A percentile compares a stretch with the other conserved stretches of the same genome.
Conservation (phyloP, 2,797 vertebrate species). For the Chelonia mydas region DNA sequence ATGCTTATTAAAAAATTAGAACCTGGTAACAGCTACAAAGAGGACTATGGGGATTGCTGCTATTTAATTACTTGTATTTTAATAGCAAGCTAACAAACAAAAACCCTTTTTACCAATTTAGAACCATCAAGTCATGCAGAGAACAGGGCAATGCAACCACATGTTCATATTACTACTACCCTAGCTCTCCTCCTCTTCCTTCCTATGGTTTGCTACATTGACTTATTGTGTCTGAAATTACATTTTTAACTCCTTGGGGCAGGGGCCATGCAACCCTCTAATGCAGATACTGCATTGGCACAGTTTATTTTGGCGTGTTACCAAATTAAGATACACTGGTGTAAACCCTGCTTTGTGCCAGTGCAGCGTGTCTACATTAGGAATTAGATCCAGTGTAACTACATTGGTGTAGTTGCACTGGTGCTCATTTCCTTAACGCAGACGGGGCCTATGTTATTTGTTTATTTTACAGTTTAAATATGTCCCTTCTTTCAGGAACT, state of each 20-base stretch:
- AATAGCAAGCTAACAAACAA: background rate
- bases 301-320: background rate
- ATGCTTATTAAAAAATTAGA: background rate
- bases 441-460: background rate
- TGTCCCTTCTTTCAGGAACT: background rate
- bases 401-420: background rate
- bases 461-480: background rate
- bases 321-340: background rate
- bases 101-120: background rate
- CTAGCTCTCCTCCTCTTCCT: background rate
- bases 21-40: background rate
- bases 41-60: background rate
- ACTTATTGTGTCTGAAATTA: background rate
- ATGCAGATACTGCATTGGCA: background rate
- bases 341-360: background rate
- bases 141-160: background rate
- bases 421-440: background rate
- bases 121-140: background rate
- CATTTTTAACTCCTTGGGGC: background rate
- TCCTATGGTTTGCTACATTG: background rate
- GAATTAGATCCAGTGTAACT: background rate
- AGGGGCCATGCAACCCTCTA: background rate
- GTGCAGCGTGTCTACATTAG: background rate
- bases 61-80: background rate
- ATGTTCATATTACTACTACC: background rate